Evolutionary conservation across 2,888 invertebrate species (phyloP).

Genomic region (Adelognathus sp.): DNA sequence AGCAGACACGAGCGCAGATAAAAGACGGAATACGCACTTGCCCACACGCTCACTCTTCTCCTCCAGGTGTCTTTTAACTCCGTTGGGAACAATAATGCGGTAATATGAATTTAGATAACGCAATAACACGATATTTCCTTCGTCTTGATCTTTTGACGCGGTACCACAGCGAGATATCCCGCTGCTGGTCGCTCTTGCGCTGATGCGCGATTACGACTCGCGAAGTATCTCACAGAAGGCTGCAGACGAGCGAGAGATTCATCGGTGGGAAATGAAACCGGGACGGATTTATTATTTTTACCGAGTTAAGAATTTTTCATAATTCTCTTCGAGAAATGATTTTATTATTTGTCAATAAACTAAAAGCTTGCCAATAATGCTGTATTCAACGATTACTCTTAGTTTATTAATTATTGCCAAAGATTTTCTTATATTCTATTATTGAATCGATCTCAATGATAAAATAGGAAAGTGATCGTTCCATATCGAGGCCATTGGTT

Average conservation of each 20-base stretch:
- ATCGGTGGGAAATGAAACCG: slow-evolving; percentile 2
- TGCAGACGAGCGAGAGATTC: background rate
- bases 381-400: too few species aligned
- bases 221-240: background rate
- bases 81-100: slow-evolving; percentile 59
- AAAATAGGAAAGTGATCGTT: too few species aligned
- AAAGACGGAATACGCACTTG: slow-evolving; percentile 3
- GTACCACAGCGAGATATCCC: background rate
- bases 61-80: slow-evolving; percentile 49
- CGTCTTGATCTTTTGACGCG: background rate
- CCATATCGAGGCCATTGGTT: too few species aligned
- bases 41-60: background rate
- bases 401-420: too few species aligned
- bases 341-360: too few species aligned
- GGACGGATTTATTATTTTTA: too few species aligned
- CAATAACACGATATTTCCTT: slow-evolving; percentile 58
- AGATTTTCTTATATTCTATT: too few species aligned
- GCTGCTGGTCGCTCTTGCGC: background rate
- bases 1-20: background rate
- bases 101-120: slow-evolving; percentile 71
- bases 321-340: too few species aligned
- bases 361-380: too few species aligned
- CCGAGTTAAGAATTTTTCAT: too few species aligned
- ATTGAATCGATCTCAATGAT: too few species aligned
- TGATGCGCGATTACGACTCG: background rate